Conservation (phyloP, 37 sponge, comb jelly and placozoan species). For the Dysidea cf. avara region DNA sequence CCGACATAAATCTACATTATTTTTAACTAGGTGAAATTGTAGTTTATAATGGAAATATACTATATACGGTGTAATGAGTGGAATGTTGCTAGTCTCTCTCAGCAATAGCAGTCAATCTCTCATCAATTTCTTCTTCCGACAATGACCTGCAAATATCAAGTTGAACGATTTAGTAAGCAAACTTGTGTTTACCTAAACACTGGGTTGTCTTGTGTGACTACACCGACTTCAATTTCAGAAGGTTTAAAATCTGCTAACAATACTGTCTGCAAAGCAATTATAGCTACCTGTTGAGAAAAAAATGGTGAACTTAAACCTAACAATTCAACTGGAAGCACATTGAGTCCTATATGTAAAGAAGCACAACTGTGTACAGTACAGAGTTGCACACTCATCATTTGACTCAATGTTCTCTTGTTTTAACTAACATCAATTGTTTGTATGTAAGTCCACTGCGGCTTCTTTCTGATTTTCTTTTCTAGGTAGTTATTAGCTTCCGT, state of each 20-base stretch:
- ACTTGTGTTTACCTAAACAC: slow-evolving; percentile 60
- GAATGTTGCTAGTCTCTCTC: slow-evolving; percentile 70
- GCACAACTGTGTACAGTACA: slow-evolving; percentile 2
- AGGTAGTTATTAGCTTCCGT: slow-evolving; percentile 96
- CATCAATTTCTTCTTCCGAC: slow-evolving; percentile 78
- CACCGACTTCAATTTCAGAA: slow-evolving; percentile 91
- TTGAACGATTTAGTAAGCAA: background rate
- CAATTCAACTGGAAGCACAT: no score
- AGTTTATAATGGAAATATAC: background rate
- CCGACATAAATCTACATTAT: background rate
- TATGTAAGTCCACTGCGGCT: slow-evolving; percentile 59
- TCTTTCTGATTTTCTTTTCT: slow-evolving; percentile 98
- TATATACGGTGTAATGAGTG: background rate
- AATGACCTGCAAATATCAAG: slow-evolving; percentile 40
- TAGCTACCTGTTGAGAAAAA: slow-evolving; percentile 66
- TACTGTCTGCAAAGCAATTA: slow-evolving; percentile 77
- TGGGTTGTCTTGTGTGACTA: slow-evolving; percentile 86
- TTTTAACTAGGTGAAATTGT: background rate
- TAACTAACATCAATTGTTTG: slow-evolving; percentile 69
- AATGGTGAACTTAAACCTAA: no score
- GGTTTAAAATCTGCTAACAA: slow-evolving; percentile 94
- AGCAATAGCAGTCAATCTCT: slow-evolving; percentile 83
- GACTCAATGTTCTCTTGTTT: background rate
- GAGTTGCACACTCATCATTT: background rate
- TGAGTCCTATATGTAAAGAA: no score